These are phyloP conservation scores for Epirrhoe tristata DNA, from an alignment of 2,888 invertebrate genomes.

Conservation along the genomic window DNA sequence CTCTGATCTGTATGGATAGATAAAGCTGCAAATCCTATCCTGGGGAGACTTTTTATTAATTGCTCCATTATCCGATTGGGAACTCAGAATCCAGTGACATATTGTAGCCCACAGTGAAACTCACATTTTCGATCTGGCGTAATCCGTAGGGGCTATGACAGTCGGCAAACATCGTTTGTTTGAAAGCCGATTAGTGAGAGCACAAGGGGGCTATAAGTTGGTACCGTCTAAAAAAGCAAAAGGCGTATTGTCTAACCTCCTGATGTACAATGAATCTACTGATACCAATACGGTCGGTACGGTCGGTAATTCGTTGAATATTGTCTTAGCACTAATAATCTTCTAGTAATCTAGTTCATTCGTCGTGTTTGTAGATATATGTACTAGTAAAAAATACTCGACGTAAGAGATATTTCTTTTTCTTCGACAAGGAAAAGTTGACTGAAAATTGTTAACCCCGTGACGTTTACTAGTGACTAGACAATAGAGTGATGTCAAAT, in stretches of 20 bases:
- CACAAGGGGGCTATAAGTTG: constrained; percentile 7
- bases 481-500: not conserved
- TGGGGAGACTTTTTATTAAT: constrained; percentile 1
- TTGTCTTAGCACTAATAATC: too few relatives aligned
- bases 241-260: not conserved
- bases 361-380: too few relatives aligned
- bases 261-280: too few relatives aligned
- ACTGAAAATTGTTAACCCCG: not conserved
- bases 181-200: constrained; percentile 12
- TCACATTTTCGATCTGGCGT: not conserved
- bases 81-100: not conserved
- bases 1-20: too few relatives aligned
- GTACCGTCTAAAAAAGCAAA: not conserved
- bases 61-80: constrained; percentile 7
- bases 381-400: not conserved
- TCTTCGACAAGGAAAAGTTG: not conserved
- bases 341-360: too few relatives aligned
- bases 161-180: constrained; percentile 6
- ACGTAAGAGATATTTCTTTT: not conserved
- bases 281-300: too few relatives aligned
- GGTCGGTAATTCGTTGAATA: too few relatives aligned
- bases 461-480: not conserved
- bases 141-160: not conserved
- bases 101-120: constrained; percentile 12
- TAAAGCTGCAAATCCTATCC: constrained; percentile 9